phyloP scores from a whole-genome alignment of 2,113 vertebrate genomes.

The Pristiophorus japonicus region DNA sequence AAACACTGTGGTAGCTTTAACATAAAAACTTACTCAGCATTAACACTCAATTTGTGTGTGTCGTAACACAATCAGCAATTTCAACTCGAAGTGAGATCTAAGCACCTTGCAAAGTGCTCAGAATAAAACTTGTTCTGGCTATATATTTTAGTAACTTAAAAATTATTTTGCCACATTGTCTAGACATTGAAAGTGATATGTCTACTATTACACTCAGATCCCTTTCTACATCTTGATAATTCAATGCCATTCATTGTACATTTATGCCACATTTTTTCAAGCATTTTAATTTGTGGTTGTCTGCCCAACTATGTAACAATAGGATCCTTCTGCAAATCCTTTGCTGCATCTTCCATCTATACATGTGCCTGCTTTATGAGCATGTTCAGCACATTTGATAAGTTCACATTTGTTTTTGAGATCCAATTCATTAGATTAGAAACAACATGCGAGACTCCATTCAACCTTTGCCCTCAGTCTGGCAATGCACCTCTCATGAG shows the following conservation, averaged over 20 bases:
- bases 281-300: neutral
- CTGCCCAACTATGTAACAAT: neutral
- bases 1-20: neutral
- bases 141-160: neutral
- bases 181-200: neutral
- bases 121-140: neutral
- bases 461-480: neutral
- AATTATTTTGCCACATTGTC: neutral
- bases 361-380: neutral
- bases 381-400: neutral
- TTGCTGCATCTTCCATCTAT: neutral
- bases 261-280: neutral
- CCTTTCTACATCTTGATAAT: neutral
- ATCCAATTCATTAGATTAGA: neutral
- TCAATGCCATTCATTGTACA: neutral
- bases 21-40: neutral
- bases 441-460: neutral
- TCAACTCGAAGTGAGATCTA: neutral
- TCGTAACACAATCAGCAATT: neutral
- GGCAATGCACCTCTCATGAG: neutral
- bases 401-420: neutral
- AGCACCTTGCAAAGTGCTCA: neutral
- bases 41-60: neutral
- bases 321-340: neutral
- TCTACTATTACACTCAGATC: neutral